Evolutionary conservation across 1,140 invertebrate genomes (phyloP).

Genomic region (Drosophila watanabei): DNA sequence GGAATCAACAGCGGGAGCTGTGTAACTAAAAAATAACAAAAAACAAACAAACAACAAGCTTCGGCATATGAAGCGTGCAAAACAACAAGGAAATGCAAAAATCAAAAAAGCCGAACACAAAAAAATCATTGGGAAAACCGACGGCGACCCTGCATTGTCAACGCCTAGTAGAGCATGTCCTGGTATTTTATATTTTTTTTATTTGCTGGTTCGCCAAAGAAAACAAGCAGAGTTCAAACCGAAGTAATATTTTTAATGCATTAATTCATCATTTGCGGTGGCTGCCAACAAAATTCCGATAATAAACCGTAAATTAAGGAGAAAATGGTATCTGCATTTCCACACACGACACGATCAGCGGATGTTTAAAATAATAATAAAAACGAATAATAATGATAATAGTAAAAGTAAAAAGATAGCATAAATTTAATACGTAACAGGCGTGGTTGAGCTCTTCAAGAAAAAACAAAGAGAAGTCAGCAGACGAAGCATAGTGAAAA

Average conservation of each 20-base stretch:
- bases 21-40: constrained; percentile 80
- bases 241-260: constrained; percentile 55
- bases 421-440: constrained; percentile 52
- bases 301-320: constrained; percentile 48
- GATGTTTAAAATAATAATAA: constrained; percentile 25
- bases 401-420: constrained; percentile 38
- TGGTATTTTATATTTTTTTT: constrained; percentile 58
- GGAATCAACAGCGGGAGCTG: constrained; percentile 23
- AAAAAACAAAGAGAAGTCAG: constrained; percentile 9
- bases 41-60: constrained; percentile 13
- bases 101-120: constrained; percentile 24
- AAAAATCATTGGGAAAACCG: constrained; percentile 24
- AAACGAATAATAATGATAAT: constrained; percentile 15
- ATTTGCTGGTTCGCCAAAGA: constrained; percentile 54
- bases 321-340: constrained; percentile 16
- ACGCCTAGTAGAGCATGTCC: constrained; percentile 57
- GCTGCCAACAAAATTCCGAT: constrained; percentile 56
- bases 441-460: constrained; percentile 31
- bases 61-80: constrained; percentile 21
- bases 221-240: constrained; percentile 43
- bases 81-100: constrained; percentile 41
- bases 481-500: constrained; percentile 28
- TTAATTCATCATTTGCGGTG: constrained; percentile 48
- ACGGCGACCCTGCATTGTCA: constrained; percentile 37
- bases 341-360: constrained; percentile 7